These are phyloP conservation scores for Blera fallax DNA, from an alignment of 2,888 invertebrate genomes.

Conservation along the genomic window DNA sequence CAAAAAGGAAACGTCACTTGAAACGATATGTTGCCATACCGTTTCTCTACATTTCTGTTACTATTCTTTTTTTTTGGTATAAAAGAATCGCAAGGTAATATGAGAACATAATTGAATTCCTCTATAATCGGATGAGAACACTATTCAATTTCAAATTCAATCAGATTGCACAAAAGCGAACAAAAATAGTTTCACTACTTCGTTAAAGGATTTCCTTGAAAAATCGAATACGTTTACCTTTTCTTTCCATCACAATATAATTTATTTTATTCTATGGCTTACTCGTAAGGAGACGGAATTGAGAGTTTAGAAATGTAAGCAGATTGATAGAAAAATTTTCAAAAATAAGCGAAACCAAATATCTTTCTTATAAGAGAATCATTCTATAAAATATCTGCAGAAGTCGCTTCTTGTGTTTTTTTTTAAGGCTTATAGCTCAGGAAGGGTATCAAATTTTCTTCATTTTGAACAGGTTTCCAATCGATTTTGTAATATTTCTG, in stretches of 20 bases:
- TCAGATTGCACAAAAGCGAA: conserved; percentile 57
- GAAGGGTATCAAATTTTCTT: no score
- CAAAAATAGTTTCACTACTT: conserved; percentile 54
- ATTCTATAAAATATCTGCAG: no score
- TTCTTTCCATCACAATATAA: conserved; percentile 18
- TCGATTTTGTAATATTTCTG: no score
- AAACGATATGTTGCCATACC: neutral
- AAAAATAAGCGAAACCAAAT: no score
- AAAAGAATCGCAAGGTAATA: conserved; percentile 38
- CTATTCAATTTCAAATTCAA: conserved; percentile 72
- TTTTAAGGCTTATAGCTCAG: no score
- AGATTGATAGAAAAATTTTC: conserved; percentile 1
- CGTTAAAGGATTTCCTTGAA: conserved; percentile 33
- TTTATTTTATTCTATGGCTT: conserved; percentile 1
- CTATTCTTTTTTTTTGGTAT: neutral
- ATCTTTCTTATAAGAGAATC: no score
- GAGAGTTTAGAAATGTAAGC: conserved; percentile 17
- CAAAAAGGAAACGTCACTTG: no score
- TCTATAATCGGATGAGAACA: conserved; percentile 69
- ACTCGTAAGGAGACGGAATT: neutral
- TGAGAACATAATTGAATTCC: conserved; percentile 68
- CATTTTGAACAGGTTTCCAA: no score
- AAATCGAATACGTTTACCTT: conserved; percentile 28
- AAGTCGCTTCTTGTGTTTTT: no score
- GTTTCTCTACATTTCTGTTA: neutral